phyloP scores from a whole-genome alignment of 1,140 invertebrate genomes.

The Drosophila bipectinata region DNA sequence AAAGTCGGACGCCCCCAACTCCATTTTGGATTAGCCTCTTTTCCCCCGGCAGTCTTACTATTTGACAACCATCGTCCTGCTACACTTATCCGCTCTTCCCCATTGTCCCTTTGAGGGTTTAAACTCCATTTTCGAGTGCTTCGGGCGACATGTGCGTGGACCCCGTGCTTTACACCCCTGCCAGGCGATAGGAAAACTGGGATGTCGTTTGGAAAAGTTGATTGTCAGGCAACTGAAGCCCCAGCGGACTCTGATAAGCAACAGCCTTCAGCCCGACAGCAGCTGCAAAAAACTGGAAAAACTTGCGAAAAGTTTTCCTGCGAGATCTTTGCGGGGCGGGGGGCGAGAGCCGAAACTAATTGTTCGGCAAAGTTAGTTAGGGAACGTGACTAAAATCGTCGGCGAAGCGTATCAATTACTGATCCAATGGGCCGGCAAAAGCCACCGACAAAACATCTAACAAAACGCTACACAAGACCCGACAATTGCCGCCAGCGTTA shows the following conservation, averaged over 20 bases:
- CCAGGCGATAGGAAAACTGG: conserved; percentile 30
- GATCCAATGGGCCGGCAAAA: conserved; percentile 63
- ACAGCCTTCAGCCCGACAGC: conserved; percentile 34
- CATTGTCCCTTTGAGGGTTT: conserved; percentile 34
- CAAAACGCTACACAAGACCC: conserved; percentile 26
- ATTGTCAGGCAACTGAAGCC: conserved; percentile 28
- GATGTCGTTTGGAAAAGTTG: conserved; percentile 3
- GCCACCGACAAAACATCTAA: conserved; percentile 33
- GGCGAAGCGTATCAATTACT: conserved; percentile 67
- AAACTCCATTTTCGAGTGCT: conserved; percentile 39
- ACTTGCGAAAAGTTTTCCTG: conserved; percentile 53
- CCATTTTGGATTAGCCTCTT: not conserved
- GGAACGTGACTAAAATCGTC: conserved; percentile 71
- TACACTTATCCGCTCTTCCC: conserved; percentile 50
- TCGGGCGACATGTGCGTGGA: conserved; percentile 39
- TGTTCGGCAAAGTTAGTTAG: conserved; percentile 72
- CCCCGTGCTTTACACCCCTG: conserved; percentile 25
- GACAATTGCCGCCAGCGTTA: conserved; percentile 55
- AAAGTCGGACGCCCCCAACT: not conserved
- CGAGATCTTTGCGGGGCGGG: not conserved
- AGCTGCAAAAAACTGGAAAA: conserved; percentile 48
- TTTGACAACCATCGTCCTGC: conserved; percentile 42
- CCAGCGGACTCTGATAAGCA: conserved; percentile 51
- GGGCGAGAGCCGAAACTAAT: conserved; percentile 62
- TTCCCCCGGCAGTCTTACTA: conserved; percentile 1